phyloP scores from a whole-genome alignment of 2,113 vertebrate species.

The Xiphophorus hellerii region DNA sequence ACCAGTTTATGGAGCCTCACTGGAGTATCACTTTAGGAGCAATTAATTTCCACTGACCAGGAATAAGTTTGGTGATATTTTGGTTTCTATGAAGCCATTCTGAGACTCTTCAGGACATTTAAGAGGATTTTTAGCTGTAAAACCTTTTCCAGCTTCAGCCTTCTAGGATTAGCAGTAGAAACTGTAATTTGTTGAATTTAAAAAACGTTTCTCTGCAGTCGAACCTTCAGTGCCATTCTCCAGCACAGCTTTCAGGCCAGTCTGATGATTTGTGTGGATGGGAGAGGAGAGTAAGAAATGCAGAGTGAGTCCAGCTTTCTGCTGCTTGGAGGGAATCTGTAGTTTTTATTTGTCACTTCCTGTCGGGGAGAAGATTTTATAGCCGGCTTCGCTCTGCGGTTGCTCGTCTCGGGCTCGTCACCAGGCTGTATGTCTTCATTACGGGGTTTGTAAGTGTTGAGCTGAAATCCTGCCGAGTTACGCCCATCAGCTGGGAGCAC shows the following conservation, averaged over 20 bases:
- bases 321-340: slow-evolving; percentile 13
- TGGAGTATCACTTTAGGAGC: too few species aligned
- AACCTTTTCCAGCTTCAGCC: background rate
- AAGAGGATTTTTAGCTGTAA: background rate
- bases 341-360: slow-evolving; percentile 30
- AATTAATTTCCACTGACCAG: too few species aligned
- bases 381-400: background rate
- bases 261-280: slow-evolving; percentile 4
- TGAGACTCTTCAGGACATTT: background rate
- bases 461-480: background rate
- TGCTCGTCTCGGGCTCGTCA: background rate
- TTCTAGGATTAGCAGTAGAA: too few species aligned
- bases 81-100: too few species aligned
- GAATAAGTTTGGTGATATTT: too few species aligned
- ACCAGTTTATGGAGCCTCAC: background rate
- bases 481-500: background rate
- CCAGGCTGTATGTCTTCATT: background rate
- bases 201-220: background rate
- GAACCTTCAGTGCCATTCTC: background rate
- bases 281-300: slow-evolving; percentile 9
- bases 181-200: too few species aligned
- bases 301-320: slow-evolving; percentile 14
- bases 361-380: slow-evolving; percentile 12
- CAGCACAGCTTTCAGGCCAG: slow-evolving; percentile 5
- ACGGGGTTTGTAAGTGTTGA: background rate